Percentiles rank a stretch among this genome's conserved stretches.
These are phyloP conservation scores for Trachelus iudaicus DNA, from an alignment of 2,888 invertebrate genomes.

Conservation along the genomic window DNA sequence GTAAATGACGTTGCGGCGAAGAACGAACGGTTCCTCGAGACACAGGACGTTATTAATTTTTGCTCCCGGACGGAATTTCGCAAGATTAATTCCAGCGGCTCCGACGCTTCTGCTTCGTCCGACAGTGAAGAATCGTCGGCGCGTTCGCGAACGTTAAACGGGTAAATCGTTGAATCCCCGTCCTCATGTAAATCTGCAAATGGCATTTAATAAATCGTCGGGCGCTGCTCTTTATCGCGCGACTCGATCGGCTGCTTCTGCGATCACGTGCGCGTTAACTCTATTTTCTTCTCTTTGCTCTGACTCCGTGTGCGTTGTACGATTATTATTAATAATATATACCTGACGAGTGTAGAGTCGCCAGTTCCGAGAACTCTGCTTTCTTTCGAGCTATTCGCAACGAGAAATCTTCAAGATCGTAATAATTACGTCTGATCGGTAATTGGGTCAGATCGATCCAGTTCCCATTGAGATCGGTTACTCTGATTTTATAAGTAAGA, in stretches of 20 bases:
- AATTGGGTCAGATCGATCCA: slow-evolving; percentile 3
- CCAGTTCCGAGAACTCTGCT: not conserved
- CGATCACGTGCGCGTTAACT: not conserved
- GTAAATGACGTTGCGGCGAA: not conserved
- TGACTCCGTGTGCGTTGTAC: not conserved
- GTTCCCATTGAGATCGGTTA: not conserved
- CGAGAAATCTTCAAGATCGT: not conserved
- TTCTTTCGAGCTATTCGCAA: not conserved
- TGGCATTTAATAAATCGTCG: slow-evolving; percentile 55
- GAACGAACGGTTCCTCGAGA: not conserved
- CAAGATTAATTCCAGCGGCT: not conserved
- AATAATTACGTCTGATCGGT: not conserved
- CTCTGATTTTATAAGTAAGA: not conserved
- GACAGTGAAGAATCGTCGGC: not conserved
- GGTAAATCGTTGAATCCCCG: slow-evolving; percentile 29
- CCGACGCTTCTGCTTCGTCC: not conserved
- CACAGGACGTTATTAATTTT: not conserved
- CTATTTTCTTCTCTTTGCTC: not conserved
- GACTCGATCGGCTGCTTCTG: not conserved
- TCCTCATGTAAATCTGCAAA: slow-evolving; percentile 45
- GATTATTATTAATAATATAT: not conserved
- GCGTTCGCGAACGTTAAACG: not conserved
- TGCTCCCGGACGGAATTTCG: not conserved
- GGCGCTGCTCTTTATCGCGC: not conserved
- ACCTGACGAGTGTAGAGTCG: not conserved